Base-by-base conservation (phyloP, 2,888 invertebrate species). In the Cephus runcator region DNA sequence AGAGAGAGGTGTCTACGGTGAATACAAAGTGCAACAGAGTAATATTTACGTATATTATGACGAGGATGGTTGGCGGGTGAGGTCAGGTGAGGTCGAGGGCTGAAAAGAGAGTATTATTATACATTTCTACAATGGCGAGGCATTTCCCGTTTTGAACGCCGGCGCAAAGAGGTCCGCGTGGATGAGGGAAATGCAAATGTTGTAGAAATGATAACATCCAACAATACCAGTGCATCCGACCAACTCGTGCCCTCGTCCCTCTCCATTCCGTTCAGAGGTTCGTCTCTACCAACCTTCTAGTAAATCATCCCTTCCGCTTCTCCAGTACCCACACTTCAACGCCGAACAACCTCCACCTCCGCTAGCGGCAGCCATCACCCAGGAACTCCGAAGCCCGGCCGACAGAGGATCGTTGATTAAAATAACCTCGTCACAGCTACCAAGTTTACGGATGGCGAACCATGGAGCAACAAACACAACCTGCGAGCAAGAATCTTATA, bases 391-490 rank as follows among this genome's bases (percentile, higher is more conserved):
- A 71, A 71, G 33, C 71, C 33, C 31, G 71, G 71, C 31, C 71
- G 71, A 31, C 71, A 71, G 71, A 75, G 79, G 81, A 75, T 84
- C 85, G 87, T 85, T 87, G 87, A 87, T 87, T 87, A 87, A 87
- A 87, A 87, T 87, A 87, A 87, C 85, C 85, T 87, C 85, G 87
- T 87, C 86, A 86, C 71, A 34, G 71, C 71, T 71, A 33, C 71
- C 31, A 34, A 71, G 71, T 71, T 71, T 34, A 31, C 71, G 71
- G 34, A 31, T 71, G 71, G 71, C 15, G 71, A 71, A 33, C 71
- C 23, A 71, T 12, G 31, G 71, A 31, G 33, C 71, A 71, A 12
- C 71, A 71, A 71, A 71, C 71, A 71, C 71, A 71, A 33, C 71
- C 12, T 23, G 71, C 71, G 71, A 34, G 12, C 6, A 31, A 71